Evolutionary conservation across 1,140 invertebrate species (phyloP), one percentile per base, ranked within the genome.

Genomic region (Cecropterus lyciades): DNA sequence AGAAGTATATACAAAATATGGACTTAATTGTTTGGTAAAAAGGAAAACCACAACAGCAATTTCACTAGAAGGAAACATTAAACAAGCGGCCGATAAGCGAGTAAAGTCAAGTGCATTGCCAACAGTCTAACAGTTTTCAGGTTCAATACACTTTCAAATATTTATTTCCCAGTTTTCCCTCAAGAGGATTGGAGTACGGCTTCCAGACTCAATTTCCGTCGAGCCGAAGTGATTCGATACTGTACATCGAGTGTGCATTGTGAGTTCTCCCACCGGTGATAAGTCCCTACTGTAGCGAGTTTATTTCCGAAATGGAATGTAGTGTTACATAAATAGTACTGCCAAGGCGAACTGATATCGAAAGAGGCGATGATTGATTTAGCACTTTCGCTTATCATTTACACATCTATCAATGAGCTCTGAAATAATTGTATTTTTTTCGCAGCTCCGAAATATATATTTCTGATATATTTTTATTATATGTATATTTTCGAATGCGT

Each of bases 141-240:
- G 46, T 62, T 40, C 45, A 62, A 62, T 62, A 62, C 45, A 62
- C 46, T 40, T 62, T 51, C 43, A 48, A 48, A 62, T 49, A 45
- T 57, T 56, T 46, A 49, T 62, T 48, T 40, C 45, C 6, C 8
- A 45, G 57, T 11, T n/a, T 49, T 49, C 15, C 57, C 45, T 45
- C 45, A 20, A n/a, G 57, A 49, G 45, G 11, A 48, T 49, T 20
- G 15, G 30, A 59, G 42, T 59, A 30, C 46, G 40, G 45, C 14
- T 37, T 37, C 57, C 45, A 62, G 57, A 62, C 30, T 62, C 45
- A 62, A 62, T 62, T 62, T 62, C 40, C 55, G 17, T 17, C 11
- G 40, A 24, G 20, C 17, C 20, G 40, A 57, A 62, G 57, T 49
- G 43, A 62, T 49, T 49, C 57, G 27, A 49, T 49, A 3, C 27